phyloP scores from a whole-genome alignment of 2,888 invertebrate genomes.

The Neoitamus cyanurus region DNA sequence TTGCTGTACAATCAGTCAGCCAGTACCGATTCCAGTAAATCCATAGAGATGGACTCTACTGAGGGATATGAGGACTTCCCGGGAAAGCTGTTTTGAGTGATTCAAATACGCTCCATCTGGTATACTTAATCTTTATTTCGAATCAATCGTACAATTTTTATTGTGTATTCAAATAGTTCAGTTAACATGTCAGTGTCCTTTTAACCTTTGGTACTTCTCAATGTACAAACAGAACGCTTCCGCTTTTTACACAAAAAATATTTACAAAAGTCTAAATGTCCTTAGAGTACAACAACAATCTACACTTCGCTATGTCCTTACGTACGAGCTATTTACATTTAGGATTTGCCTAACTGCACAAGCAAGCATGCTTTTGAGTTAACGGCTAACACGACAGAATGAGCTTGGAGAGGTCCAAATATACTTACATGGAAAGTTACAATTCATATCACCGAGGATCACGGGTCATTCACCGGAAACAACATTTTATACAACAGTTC shows the following conservation, averaged over 20 bases:
- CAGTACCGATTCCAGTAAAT: background rate
- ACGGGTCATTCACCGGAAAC: background rate
- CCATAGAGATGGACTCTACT: background rate
- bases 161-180: conserved; percentile 8
- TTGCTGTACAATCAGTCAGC: background rate
- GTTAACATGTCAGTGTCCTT: conserved; percentile 24
- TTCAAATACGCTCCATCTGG: background rate
- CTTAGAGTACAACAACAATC: background rate
- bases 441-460: conserved; percentile 13
- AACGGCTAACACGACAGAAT: conserved; percentile 6
- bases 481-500: background rate
- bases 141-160: background rate
- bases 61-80: background rate
- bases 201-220: background rate
- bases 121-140: conserved; percentile 9
- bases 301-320: background rate
- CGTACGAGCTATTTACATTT: background rate
- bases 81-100: background rate
- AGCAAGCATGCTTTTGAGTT: background rate
- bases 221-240: background rate
- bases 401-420: background rate
- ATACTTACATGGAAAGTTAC: background rate
- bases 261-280: background rate
- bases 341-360: background rate
- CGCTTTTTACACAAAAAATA: conserved; percentile 13